A percentile compares a stretch with the other conserved stretches of the same genome.
Evolutionary conservation across 2,113 vertebrate species (phyloP).

Genomic region (Progne subis): DNA sequence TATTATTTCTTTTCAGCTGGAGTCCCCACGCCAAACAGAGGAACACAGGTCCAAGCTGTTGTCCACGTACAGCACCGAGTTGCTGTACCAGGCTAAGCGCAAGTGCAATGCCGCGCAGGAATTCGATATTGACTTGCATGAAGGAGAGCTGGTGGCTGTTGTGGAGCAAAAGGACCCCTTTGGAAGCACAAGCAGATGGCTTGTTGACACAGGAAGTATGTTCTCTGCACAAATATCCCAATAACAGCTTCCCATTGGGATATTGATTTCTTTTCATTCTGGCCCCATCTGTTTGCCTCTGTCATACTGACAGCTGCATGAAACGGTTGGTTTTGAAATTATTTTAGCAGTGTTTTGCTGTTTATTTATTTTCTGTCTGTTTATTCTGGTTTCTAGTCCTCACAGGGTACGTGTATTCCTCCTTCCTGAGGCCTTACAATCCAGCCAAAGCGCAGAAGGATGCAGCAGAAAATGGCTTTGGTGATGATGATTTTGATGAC

Average conservation of each 20-base stretch:
- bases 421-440: conserved; percentile 92
- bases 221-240: conserved; percentile 35
- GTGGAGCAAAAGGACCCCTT: conserved; percentile 88
- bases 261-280: conserved; percentile 38
- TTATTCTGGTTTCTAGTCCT: conserved; percentile 65
- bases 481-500: conserved; percentile 89
- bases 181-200: conserved; percentile 91
- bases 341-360: background rate
- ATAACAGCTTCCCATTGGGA: conserved; percentile 28
- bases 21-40: conserved; percentile 85
- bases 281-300: conserved; percentile 31
- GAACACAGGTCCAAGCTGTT: conserved; percentile 81
- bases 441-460: conserved; percentile 79
- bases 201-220: conserved; percentile 93
- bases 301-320: background rate
- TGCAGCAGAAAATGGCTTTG: conserved; percentile 52
- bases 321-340: background rate
- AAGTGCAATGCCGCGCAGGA: conserved; percentile 95
- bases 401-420: conserved; percentile 92
- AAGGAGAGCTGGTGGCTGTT: conserved; percentile 91
- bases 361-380: conserved; percentile 1
- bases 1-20: conserved; percentile 55
- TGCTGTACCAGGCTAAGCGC: conserved; percentile 89
- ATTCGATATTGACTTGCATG: conserved; percentile 87
- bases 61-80: conserved; percentile 72